Evolutionary conservation across 1,140 invertebrate genomes (phyloP).

Genomic region (Copidosoma floridanum): DNA sequence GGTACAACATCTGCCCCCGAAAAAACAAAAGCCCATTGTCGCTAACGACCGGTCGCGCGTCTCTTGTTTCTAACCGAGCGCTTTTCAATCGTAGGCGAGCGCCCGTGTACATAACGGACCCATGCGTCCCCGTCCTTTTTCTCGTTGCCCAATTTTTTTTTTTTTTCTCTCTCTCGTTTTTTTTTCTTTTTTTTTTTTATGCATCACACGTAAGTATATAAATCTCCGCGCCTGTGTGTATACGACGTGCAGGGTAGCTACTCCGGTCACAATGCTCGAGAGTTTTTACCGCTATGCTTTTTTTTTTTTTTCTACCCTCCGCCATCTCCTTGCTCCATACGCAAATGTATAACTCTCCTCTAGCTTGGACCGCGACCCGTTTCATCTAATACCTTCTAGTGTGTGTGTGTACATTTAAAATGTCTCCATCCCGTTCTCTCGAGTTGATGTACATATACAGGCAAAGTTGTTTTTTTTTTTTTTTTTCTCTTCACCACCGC

Average conservation of each 20-base stretch:
- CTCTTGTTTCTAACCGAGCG: constrained; percentile 59
- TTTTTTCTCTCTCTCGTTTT: background rate
- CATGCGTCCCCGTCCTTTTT: constrained; percentile 17
- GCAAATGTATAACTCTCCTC: no score
- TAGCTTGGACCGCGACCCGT: no score
- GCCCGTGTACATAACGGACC: constrained; percentile 49
- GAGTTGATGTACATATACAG: no score
- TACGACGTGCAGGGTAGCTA: no score
- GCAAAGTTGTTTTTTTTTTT: no score
- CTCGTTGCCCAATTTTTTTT: constrained; percentile 12
- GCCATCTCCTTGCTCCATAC: no score
- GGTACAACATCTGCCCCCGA: constrained; percentile 58
- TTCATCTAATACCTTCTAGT: no score
- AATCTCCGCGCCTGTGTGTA: no score
- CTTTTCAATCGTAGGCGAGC: constrained; percentile 57
- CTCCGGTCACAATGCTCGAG: constrained; percentile 4
- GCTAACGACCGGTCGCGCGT: constrained; percentile 57
- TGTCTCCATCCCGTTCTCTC: no score
- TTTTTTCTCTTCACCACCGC: no score
- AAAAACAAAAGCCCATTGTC: constrained; percentile 59
- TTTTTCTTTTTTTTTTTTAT: background rate
- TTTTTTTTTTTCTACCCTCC: constrained; percentile 8
- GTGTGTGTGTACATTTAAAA: constrained; percentile 8
- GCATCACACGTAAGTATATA: constrained; percentile 22
- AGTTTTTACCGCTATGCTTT: constrained; percentile 23